phyloP scores from a whole-genome alignment of 2,888 invertebrate species.

The Oasisia sp. region DNA sequence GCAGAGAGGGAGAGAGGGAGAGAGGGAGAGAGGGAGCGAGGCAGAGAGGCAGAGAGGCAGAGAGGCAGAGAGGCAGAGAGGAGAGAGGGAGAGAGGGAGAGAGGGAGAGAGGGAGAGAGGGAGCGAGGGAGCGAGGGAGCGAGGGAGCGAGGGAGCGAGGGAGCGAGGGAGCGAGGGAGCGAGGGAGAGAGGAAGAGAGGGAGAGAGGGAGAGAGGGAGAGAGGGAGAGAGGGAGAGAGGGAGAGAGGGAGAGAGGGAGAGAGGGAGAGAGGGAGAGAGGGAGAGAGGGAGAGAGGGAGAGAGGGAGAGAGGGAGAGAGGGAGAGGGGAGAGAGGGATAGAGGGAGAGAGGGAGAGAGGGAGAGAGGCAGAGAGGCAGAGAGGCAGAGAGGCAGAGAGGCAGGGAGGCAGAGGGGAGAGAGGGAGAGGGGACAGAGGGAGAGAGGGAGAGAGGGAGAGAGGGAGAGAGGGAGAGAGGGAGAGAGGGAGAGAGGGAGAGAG shows the following conservation, averaged over 20 bases:
- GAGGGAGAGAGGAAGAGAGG: slow-evolving; percentile 17
- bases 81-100: neutral
- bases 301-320: slow-evolving; percentile 20
- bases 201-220: slow-evolving; percentile 21
- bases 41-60: too few species aligned
- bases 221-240: slow-evolving; percentile 19
- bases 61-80: too few species aligned
- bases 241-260: slow-evolving; percentile 21
- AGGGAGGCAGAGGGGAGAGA: too few species aligned
- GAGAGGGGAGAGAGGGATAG: too few species aligned
- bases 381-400: too few species aligned
- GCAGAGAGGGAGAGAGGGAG: too few species aligned
- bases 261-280: slow-evolving; percentile 19
- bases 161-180: neutral
- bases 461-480: too few species aligned
- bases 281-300: slow-evolving; percentile 20
- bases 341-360: neutral
- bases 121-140: neutral
- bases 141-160: slow-evolving; percentile 3
- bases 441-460: too few species aligned
- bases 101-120: neutral
- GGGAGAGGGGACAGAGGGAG: too few species aligned
- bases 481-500: too few species aligned
- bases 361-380: too few species aligned
- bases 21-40: too few species aligned